Evolutionary conservation across 2,797 vertebrate species (phyloP), one percentile per base, ranked within the genome.

Genomic region (Gambelia wislizenii): DNA sequence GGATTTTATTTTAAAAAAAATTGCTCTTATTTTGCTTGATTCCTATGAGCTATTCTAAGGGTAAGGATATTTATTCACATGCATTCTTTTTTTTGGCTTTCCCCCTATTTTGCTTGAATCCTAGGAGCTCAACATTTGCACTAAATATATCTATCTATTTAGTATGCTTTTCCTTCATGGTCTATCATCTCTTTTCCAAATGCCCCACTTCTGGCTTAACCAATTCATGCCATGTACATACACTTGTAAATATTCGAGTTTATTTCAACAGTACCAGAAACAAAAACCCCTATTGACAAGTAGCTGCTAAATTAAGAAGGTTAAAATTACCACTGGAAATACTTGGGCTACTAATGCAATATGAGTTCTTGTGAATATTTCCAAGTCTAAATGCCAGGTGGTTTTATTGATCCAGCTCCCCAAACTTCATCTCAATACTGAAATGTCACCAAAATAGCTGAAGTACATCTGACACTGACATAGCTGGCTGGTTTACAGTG

Each of bases 291-390:
- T 75, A 25, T 85, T 81, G 36, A 67, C 69, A 91, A 76, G 49
- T 61, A 74, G 59, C 49, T 75, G 84, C 83, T 85, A 92, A 92
- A 52, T 59, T 85, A 78, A 70, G 89, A 90, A 64, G 86, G 72
- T 89, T 89, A 84, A 83, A 88, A 90, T 93, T 90, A 91, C 47
- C 83, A 76, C 52, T 91, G 86, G 83, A 81, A 88, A 47, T 27
- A 81, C 56, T 85, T 42, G 77, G 54, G 61, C 67, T 80, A 87
- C 69, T 67, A 94, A 97, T 77, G 97, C 77, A 91, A 69, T 36
- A 6, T 49, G 89, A 56, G 56, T 81, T 85, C 83, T 82, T 88
- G 36, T 76, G 78, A 81, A 84, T 87, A 81, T 88, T 86, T 88
- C 76, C 83, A 77, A 49, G 72, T 78, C 72, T 85, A 85, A 83